Percentiles rank a stretch among this genome's conserved stretches.
Conservation (phyloP, 2,888 invertebrate genomes). For the Zygothrica quintamaculata region DNA sequence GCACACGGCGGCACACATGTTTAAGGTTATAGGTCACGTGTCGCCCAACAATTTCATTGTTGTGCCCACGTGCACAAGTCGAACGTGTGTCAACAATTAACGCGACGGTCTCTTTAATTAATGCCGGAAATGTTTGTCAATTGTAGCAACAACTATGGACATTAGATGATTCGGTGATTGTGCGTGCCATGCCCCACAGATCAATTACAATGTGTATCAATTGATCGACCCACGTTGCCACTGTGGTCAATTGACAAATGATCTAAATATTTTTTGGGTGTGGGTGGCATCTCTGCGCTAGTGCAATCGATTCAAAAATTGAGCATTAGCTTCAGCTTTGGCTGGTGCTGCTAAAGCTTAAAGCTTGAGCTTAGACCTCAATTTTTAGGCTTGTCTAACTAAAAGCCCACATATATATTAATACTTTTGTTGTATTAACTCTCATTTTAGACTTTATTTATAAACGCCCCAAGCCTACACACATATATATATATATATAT, state of each 20-base stretch:
- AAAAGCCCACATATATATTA: constrained; percentile 41
- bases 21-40: constrained; percentile 61
- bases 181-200: constrained; percentile 18
- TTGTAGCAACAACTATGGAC: constrained; percentile 17
- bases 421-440: constrained; percentile 24
- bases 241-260: constrained; percentile 51
- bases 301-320: not conserved
- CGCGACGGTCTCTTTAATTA: constrained; percentile 64
- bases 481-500: constrained; percentile 1
- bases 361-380: constrained; percentile 38
- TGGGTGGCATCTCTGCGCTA: constrained; percentile 31
- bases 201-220: constrained; percentile 71
- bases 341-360: constrained; percentile 28
- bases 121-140: constrained; percentile 65
- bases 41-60: constrained; percentile 45
- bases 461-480: constrained; percentile 23
- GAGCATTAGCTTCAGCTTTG: not conserved
- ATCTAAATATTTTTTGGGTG: constrained; percentile 33
- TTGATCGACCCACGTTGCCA: constrained; percentile 57
- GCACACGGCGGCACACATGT: constrained; percentile 35
- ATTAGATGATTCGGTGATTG: not conserved
- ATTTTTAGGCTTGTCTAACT: constrained; percentile 36
- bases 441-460: constrained; percentile 34
- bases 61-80: constrained; percentile 64
- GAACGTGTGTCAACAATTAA: constrained; percentile 76